Base-by-base conservation (phyloP, 2,113 vertebrate species). In the Hippocampus zosterae region DNA sequence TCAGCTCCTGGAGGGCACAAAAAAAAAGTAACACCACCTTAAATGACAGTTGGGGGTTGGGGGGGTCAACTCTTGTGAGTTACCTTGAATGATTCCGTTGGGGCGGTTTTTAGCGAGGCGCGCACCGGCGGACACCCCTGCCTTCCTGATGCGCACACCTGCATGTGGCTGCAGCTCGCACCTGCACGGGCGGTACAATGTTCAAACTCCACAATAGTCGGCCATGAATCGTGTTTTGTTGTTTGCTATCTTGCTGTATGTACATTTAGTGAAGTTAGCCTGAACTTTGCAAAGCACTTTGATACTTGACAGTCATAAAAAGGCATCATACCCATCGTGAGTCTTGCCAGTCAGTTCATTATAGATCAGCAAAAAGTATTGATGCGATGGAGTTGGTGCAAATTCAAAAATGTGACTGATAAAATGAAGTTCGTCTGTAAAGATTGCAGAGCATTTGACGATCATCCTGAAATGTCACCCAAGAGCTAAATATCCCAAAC, bases 121-220 rank as follows among this genome's bases (percentile, higher is more conserved):
- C 15, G 73, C 68, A 25, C 62, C 44, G 19, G 88, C 81, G 3
- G 67, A 66, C 0, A 81, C 82, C 5, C 69, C 81, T 2, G 18
- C 37, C 69, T 70, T 87, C 52, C 84, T 70, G 44, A 91, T 82
- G 13, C 92, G 90, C 73, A 91, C 91, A 18, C 90, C 92, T 8
- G 67, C 2, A 3, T 88, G 86, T 5, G 86, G 85, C 57, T 84
- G 81, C 56, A 91, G 76, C 69, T 92, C 86, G 74, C 79, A 90
- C 75, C 92, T 92, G 74, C 48, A 16, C 27, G 46, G 42, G 18
- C 8, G 71, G 66, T 2, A 73, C 29, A 76, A n/a, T 4, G 15
- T 25, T 23, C 2, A 2, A 21, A 55, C 8, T 55, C n/a, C 8
- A 23, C 18, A 19, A 50, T 8, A 6, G 42, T 44, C 2, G 3